Conservation (phyloP, 64 coral and sea anemone genomes). For the Montipora cactus region DNA sequence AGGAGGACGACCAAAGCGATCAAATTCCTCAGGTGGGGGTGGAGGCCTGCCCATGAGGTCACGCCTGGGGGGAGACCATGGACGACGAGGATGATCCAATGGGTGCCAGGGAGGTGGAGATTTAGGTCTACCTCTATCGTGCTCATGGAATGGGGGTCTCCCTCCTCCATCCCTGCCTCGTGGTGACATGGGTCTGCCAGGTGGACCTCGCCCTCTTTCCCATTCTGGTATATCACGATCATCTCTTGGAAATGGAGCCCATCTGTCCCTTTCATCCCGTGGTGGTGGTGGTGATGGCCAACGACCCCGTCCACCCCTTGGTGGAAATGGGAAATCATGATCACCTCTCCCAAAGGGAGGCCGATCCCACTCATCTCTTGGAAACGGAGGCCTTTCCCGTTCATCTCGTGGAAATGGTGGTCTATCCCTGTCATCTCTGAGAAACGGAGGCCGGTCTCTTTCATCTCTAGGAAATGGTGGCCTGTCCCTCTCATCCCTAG, state of each 20-base stretch:
- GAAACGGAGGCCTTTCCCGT: slow-evolving; percentile 42
- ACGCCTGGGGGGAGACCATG: slow-evolving; percentile 7
- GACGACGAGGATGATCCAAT: background rate
- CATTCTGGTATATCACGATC: slow-evolving; percentile 28
- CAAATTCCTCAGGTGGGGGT: slow-evolving; percentile 68
- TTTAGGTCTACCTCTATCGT: slow-evolving; percentile 10
- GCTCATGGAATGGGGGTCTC: slow-evolving; percentile 35
- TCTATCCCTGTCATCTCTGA: slow-evolving; percentile 49
- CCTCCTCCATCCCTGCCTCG: slow-evolving; percentile 21
- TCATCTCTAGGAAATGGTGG: slow-evolving; percentile 33
- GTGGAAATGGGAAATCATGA: slow-evolving; percentile 11
- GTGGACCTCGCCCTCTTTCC: slow-evolving; percentile 28
- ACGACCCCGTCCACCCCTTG: slow-evolving; percentile 13
- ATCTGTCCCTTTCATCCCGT: slow-evolving; percentile 45
- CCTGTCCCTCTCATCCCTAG: slow-evolving; percentile 33
- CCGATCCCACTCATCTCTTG: slow-evolving; percentile 27
- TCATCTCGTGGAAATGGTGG: slow-evolving; percentile 49
- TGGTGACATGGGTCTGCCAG: slow-evolving; percentile 38
- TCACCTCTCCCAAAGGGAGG: slow-evolving; percentile 24
- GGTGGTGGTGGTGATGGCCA: slow-evolving; percentile 26
- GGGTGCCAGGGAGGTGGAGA: slow-evolving; percentile 39
- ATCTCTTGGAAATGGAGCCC: slow-evolving; percentile 44
- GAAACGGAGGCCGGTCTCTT: background rate
- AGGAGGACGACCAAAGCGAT: slow-evolving; percentile 68
- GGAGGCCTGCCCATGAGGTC: slow-evolving; percentile 62